Evolutionary conservation across 1,140 invertebrate genomes (phyloP).

Genomic region (Drosophila neocordata): DNA sequence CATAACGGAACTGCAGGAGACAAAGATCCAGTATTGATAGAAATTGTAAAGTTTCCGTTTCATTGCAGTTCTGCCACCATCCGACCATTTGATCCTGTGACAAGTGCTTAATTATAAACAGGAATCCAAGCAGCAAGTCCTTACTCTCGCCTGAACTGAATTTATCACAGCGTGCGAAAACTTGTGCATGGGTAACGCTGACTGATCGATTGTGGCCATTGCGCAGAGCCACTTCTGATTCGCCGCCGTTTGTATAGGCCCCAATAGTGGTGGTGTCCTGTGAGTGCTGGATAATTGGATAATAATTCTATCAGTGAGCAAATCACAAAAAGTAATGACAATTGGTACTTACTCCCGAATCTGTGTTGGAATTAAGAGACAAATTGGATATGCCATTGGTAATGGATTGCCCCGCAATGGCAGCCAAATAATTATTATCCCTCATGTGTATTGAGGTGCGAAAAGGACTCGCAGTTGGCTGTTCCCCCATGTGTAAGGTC

Average conservation of each 20-base stretch:
- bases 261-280: conserved; percentile 87
- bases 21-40: conserved; percentile 83
- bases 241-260: conserved; percentile 71
- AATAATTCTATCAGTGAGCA: background rate
- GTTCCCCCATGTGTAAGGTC: conserved; percentile 85
- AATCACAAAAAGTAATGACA: background rate
- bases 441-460: conserved; percentile 85
- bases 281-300: conserved; percentile 76
- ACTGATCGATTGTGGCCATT: conserved; percentile 83
- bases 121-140: conserved; percentile 94
- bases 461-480: conserved; percentile 82
- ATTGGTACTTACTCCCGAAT: conserved; percentile 63
- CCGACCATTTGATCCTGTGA: conserved; percentile 93
- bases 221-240: conserved; percentile 67
- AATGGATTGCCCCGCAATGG: conserved; percentile 90
- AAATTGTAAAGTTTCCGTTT: conserved; percentile 75
- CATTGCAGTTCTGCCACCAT: conserved; percentile 93
- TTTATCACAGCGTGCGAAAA: conserved; percentile 88
- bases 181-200: conserved; percentile 84
- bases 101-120: conserved; percentile 95
- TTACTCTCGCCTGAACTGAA: conserved; percentile 86
- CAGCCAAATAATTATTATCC: conserved; percentile 90
- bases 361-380: conserved; percentile 81
- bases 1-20: conserved; percentile 94
- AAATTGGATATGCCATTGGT: conserved; percentile 85